Evolutionary conservation across 2,113 vertebrate genomes (phyloP).

Genomic region (Lutjanus erythropterus): DNA sequence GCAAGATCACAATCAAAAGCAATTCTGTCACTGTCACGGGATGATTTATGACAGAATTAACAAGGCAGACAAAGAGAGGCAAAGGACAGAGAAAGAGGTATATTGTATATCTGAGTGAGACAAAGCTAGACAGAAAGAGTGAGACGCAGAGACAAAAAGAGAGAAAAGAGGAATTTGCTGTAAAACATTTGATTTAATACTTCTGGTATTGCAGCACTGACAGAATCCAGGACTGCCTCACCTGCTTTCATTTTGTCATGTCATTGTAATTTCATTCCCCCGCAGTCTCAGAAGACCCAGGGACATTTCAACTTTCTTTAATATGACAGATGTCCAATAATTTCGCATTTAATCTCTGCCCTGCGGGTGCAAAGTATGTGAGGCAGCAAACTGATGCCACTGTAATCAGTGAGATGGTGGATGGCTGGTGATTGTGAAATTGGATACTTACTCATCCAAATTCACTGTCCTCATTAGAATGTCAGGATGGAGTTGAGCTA

Average conservation of each 20-base stretch:
- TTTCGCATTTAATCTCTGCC: constrained; percentile 79
- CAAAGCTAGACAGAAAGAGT: constrained; percentile 31
- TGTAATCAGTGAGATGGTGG: constrained; percentile 66
- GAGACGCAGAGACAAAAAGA: constrained; percentile 28
- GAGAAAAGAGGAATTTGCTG: constrained; percentile 14
- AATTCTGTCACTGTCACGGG: constrained; percentile 69
- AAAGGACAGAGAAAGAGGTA: constrained; percentile 21
- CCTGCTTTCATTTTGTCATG: constrained; percentile 73
- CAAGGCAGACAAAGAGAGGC: constrained; percentile 43
- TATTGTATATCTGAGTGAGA: constrained; percentile 35
- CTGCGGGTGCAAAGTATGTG: constrained; percentile 62
- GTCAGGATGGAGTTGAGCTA: constrained; percentile 52
- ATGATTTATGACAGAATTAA: constrained; percentile 76
- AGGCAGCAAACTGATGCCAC: constrained; percentile 72
- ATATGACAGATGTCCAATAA: constrained; percentile 82
- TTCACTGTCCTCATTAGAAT: constrained; percentile 75
- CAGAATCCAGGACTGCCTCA: constrained; percentile 50
- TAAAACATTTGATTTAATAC: constrained; percentile 64
- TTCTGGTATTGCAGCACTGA: constrained; percentile 41
- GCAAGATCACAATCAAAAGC: constrained; percentile 75
- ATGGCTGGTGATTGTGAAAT: constrained; percentile 76
- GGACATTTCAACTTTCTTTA: constrained; percentile 77
- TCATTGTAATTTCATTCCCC: constrained; percentile 73
- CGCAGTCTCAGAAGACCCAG: constrained; percentile 68
- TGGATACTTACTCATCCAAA: constrained; percentile 78